Base-by-base conservation (phyloP, 1,140 invertebrate species). In the Chelonus insularis region DNA sequence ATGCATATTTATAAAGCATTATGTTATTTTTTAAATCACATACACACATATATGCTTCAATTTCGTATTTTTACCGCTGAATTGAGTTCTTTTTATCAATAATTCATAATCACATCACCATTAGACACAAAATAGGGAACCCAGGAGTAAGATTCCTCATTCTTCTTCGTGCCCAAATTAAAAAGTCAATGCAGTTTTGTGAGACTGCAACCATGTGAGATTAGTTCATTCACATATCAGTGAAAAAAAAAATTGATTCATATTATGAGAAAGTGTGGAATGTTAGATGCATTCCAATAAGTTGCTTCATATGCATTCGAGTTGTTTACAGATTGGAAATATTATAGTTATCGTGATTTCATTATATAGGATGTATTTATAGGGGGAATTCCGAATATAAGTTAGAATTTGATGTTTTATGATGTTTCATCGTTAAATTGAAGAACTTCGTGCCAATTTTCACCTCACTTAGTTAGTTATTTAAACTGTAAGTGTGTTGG, bases 81-180 rank as follows among this genome's bases (percentile, higher is more conserved):
- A n/a, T n/a, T n/a, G n/a, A n/a, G n/a, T 12, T 34, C 43, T 36
- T 18, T 52, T 9, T 25, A 36, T 25, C 11, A 29, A 37, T 9
- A 12, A 9, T 16, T 23, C 18, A 34, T 34, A 9, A 20, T 50
- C 58, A 45, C 47, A 48, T 43, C 29, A 34, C 29, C 34, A 56
- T 65, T 65, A 65, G 56, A 65, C 63, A 65, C 63, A 65, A 55
- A 50, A 61, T 16, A 21, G 59, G 36, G 57, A 54, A 52, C 55
- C 36, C 25, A 60, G 32, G 36, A 41, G 29, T 57, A 45, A 61
- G 63, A 60, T 34, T 60, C 50, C 45, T 11, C 37, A 39, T 43
- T 29, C 14, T 48, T 29, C 52, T 50, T 56, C 52, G 52, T 57
- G 34, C 54, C 45, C 41, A 37, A 54, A 47, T 18, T 47, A 47